These are phyloP conservation scores for Scartelaos histophorus DNA, from an alignment of 2,113 vertebrate species.

Conservation along the genomic window DNA sequence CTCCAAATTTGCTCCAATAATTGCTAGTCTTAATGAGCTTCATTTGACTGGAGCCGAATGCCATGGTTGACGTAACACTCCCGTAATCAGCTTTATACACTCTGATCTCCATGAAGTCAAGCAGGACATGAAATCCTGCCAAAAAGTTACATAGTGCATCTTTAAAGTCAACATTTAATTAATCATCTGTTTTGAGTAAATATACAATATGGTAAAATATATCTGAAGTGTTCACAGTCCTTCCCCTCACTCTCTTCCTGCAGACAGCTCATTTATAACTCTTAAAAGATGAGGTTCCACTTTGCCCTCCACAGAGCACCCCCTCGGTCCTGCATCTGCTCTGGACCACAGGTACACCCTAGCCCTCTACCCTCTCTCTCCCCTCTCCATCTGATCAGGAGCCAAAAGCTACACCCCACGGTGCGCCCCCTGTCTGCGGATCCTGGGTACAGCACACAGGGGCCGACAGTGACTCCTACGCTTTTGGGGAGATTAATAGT, in stretches of 20 bases:
- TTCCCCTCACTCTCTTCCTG: conserved; percentile 5
- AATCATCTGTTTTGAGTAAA: too few relatives aligned
- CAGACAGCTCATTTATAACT: conserved; percentile 32
- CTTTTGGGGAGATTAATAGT: conserved; percentile 77
- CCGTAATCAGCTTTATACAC: too few relatives aligned
- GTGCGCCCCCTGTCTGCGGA: conserved; percentile 59
- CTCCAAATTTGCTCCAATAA: too few relatives aligned
- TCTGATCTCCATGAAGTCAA: too few relatives aligned
- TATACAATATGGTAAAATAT: background rate
- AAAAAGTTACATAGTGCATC: too few relatives aligned
- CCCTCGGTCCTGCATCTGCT: conserved; percentile 70
- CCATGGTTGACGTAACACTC: too few relatives aligned
- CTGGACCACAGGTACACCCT: conserved; percentile 67
- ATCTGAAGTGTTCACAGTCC: conserved; percentile 21
- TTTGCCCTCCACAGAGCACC: conserved; percentile 49
- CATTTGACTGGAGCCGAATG: too few relatives aligned
- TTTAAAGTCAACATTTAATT: too few relatives aligned
- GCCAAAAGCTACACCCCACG: conserved; percentile 69
- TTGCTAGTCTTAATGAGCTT: too few relatives aligned
- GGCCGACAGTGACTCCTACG: conserved; percentile 53
- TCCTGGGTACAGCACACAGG: conserved; percentile 62
- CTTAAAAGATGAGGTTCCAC: conserved; percentile 51
- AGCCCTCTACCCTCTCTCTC: conserved; percentile 59
- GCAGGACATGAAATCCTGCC: too few relatives aligned
- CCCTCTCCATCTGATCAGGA: conserved; percentile 70